Evolutionary conservation across 2,888 invertebrate species (phyloP), one percentile per base, ranked within the genome.

Genomic region (Drosophila kanekoi): DNA sequence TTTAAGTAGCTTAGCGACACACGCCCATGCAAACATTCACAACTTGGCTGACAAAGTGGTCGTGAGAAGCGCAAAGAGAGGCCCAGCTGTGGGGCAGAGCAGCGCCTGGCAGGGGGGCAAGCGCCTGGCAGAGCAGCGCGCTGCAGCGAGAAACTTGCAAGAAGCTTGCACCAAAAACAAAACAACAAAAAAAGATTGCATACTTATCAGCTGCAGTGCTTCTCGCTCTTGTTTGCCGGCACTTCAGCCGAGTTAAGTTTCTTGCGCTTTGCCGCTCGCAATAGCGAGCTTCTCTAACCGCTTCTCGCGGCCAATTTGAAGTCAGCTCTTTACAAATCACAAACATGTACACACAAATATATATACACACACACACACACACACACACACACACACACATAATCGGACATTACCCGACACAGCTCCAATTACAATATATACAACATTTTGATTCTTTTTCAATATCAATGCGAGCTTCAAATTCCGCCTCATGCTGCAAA

Each of bases 1-100:
- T 69, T 75, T 73, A 75, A 75, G 75, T 77, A 75, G 75, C 43
- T 59, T 59, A 77, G 44, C 35, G 57, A 74, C 59, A 65, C 51
- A 52, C 40, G 49, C 48, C 48, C 38, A 33, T 16, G 16, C 40
- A 14, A 14, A 40, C 40, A 59, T 18, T 43, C 57, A 14, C 14
- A 6, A 2, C n/a, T 8, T 3, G 47, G 33, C 37, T 47, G 68
- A n/a, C 43, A 35, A 37, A 32, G 45, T 37, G 37, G 8, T 3
- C 58, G 41, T 33, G 41, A 51, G 49, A 41, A 38, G 37, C 33
- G 20, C 11, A 5, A 16, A 8, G 35, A 47, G 32, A 52, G 56
- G 52, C 28, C 23, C 23, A 8, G 4, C 0, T 20, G 4, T 20
- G 3, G 0, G 20, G 20, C 20, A n/a, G n/a, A n/a, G n/a, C n/a